Evolutionary conservation across 2,113 vertebrate species (phyloP).

Genomic region (Cavia porcellus): DNA sequence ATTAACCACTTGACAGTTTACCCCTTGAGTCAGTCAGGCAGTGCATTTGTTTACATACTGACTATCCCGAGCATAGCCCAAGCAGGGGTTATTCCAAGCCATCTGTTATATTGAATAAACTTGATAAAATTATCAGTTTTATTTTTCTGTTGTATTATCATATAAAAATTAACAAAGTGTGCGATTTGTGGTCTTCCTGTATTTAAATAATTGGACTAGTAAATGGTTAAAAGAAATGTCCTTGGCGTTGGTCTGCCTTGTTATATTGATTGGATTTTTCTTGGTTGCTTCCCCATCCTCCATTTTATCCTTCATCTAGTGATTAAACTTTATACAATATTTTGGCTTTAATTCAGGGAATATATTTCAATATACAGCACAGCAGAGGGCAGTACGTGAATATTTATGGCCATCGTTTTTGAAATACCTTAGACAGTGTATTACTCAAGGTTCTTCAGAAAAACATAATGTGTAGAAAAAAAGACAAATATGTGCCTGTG

Average conservation of each 20-base stretch:
- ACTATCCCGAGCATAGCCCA: background rate
- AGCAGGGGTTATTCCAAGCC: background rate
- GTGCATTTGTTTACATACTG: background rate
- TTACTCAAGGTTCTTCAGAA: background rate
- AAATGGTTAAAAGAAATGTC: background rate
- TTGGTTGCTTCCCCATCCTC: background rate
- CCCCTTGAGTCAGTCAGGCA: background rate
- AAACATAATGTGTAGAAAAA: background rate
- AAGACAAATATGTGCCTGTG: background rate
- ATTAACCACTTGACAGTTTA: background rate
- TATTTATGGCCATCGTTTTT: background rate
- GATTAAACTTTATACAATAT: background rate
- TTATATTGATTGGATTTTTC: background rate
- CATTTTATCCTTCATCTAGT: background rate
- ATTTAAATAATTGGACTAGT: background rate
- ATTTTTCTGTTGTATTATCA: background rate
- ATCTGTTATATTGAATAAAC: background rate
- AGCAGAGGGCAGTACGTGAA: background rate
- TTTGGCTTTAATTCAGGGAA: background rate
- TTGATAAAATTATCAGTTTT: background rate
- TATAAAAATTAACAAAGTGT: background rate
- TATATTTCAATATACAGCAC: conserved; percentile 5
- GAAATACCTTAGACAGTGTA: background rate
- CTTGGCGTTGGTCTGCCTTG: background rate
- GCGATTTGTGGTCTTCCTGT: background rate